Percentiles rank a stretch among this genome's conserved stretches.
phyloP scores from a whole-genome alignment of 2,113 vertebrate species.

The Tonatia bakeri region DNA sequence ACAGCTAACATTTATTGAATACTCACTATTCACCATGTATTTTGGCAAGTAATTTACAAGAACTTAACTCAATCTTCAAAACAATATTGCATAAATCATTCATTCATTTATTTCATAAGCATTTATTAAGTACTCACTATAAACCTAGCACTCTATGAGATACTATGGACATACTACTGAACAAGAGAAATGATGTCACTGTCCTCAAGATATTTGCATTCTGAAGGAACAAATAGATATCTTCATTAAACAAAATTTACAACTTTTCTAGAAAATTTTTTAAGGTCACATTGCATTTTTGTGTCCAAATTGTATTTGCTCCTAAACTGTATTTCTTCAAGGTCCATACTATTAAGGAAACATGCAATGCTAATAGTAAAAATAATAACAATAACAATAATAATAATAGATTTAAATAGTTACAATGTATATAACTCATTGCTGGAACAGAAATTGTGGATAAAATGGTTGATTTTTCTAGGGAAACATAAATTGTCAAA shows the following conservation, averaged over 20 bases:
- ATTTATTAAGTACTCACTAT: neutral
- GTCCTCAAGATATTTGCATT: neutral
- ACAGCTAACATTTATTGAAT: too few species aligned
- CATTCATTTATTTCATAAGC: neutral
- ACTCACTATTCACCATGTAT: neutral
- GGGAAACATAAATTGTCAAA: neutral
- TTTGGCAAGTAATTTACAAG: neutral
- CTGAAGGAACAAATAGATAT: neutral
- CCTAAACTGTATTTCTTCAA: neutral
- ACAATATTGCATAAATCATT: neutral
- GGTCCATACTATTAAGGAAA: neutral
- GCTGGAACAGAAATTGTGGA: neutral
- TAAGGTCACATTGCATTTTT: neutral
- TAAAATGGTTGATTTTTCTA: neutral
- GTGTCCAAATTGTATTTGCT: neutral
- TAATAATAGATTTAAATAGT: neutral
- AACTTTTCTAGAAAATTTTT: neutral
- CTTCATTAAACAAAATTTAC: neutral
- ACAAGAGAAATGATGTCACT: neutral
- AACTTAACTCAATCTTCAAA: neutral
- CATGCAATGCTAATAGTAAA: neutral
- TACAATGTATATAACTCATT: neutral
- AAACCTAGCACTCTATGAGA: neutral
- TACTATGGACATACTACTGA: neutral
- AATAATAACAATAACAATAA: neutral